Evolutionary conservation across 2,113 vertebrate genomes (phyloP).

Genomic region (Galemys pyrenaicus): DNA sequence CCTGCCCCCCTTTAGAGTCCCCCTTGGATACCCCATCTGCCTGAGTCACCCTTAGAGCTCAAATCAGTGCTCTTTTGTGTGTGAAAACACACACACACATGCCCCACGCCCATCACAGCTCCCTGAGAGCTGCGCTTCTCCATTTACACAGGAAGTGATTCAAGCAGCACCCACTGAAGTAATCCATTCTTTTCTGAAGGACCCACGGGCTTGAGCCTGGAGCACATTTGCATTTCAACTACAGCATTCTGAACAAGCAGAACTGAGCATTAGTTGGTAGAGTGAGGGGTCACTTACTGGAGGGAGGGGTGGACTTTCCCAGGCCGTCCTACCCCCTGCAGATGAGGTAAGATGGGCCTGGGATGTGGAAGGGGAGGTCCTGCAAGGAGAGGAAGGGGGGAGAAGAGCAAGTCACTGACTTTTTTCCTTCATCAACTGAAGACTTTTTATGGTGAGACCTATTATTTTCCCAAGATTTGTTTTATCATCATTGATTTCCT

Average conservation of each 20-base stretch:
- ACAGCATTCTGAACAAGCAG: not conserved
- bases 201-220: not conserved
- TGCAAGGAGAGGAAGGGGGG: accelerated
- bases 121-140: not conserved
- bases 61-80: not conserved
- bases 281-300: not conserved
- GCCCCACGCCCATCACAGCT: not conserved
- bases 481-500: not conserved
- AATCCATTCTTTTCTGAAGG: slow-evolving; percentile 27
- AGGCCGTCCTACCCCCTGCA: not conserved
- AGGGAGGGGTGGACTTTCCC: not conserved
- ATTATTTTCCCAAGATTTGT: not conserved
- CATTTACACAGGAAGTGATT: not conserved
- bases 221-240: slow-evolving; percentile 42
- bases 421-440: not conserved
- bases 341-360: too few species aligned
- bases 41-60: not conserved
- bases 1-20: not conserved
- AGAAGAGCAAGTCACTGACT: not conserved
- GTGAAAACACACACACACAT: not conserved
- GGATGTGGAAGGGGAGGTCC: not conserved
- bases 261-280: not conserved
- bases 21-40: not conserved
- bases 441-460: not conserved
- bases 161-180: not conserved